A percentile compares a stretch with the other conserved stretches of the same genome.
These are phyloP conservation scores for Ethmia dodecea DNA, from an alignment of 2,888 invertebrate genomes.

Conservation along the genomic window DNA sequence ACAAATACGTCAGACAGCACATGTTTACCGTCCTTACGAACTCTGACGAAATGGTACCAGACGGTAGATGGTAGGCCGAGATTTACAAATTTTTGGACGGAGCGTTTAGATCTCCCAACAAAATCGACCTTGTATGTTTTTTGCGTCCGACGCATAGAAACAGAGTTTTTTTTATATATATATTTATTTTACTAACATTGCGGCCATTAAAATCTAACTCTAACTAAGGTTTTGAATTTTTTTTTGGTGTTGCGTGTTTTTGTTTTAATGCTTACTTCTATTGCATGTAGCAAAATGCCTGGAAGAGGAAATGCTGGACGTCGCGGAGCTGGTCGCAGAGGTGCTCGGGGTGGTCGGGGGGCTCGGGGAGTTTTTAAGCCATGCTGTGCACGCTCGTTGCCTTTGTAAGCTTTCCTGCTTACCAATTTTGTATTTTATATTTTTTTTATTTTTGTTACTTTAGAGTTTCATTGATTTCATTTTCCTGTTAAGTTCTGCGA, in stretches of 20 bases:
- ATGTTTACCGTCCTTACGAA: too few species aligned
- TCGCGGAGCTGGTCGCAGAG: neutral
- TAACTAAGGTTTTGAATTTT: too few species aligned
- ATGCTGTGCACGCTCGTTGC: constrained; percentile 1
- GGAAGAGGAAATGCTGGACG: neutral
- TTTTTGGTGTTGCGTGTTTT: neutral
- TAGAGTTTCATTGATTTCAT: constrained; percentile 3
- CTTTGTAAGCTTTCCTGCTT: constrained; percentile 1
- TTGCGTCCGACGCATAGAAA: too few species aligned
- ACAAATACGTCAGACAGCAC: too few species aligned
- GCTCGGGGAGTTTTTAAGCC: constrained; percentile 1
- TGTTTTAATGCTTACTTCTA: neutral
- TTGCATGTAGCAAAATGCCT: constrained; percentile 1
- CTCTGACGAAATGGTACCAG: too few species aligned
- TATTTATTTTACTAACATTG: too few species aligned
- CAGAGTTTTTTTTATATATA: too few species aligned
- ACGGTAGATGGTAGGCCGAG: too few species aligned
- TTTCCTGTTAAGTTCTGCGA: constrained; percentile 4
- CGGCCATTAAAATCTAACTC: too few species aligned
- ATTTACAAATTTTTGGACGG: too few species aligned
- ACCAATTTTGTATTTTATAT: constrained; percentile 1
- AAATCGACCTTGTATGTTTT: too few species aligned
- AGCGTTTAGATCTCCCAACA: too few species aligned
- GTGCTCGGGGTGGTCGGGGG: neutral
- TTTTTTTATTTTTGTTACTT: constrained; percentile 2